Evolutionary conservation across 2,888 invertebrate genomes (phyloP).

Genomic region (Cordylochernes scorpioides): DNA sequence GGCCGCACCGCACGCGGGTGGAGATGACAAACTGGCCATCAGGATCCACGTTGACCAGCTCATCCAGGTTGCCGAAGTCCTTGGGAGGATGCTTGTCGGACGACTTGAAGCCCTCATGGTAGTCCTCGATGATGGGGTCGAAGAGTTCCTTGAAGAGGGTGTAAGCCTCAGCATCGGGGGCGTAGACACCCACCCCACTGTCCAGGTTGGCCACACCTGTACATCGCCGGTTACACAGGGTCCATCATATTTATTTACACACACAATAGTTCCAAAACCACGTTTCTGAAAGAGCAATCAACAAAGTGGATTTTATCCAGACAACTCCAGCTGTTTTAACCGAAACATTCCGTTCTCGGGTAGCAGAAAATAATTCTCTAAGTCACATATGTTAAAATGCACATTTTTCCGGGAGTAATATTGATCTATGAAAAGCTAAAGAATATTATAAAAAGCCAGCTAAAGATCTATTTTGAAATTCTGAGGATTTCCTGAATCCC

Average conservation of each 20-base stretch:
- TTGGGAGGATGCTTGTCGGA: conserved; percentile 74
- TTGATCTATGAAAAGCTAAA: too few species aligned
- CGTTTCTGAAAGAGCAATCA: too few species aligned
- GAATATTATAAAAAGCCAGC: too few species aligned
- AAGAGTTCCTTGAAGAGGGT: conserved; percentile 69
- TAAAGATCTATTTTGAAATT: too few species aligned
- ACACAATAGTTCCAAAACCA: too few species aligned
- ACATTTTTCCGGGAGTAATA: too few species aligned
- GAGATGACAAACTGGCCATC: conserved; percentile 52
- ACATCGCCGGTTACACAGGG: background rate
- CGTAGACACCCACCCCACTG: conserved; percentile 88
- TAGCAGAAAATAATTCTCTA: too few species aligned
- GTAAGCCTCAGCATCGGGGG: conserved; percentile 87
- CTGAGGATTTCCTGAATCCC: too few species aligned
- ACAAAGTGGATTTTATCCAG: too few species aligned
- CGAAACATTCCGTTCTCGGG: too few species aligned
- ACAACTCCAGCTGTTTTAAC: too few species aligned
- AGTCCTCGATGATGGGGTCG: conserved; percentile 91
- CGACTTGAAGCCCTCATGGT: conserved; percentile 82
- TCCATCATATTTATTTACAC: background rate
- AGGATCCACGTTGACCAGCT: conserved; percentile 74
- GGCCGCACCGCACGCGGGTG: conserved; percentile 84
- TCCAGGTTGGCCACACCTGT: conserved; percentile 76
- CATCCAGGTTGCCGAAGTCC: conserved; percentile 75
- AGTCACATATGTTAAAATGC: too few species aligned